Conservation (phyloP, 2,113 vertebrate genomes). For the Zosterops japonicus region DNA sequence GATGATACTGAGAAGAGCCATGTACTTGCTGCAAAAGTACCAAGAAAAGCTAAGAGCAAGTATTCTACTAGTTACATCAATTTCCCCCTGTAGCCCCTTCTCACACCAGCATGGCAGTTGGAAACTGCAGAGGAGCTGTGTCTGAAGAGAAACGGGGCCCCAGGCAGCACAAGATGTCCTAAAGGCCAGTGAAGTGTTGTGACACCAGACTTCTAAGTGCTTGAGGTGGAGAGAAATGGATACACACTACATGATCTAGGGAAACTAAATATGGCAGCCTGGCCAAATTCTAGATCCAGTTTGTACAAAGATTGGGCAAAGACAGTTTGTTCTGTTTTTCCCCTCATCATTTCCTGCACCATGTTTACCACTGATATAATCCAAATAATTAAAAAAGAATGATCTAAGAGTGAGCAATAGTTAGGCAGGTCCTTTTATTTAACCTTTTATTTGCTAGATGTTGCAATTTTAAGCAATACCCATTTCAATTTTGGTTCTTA, state of each 20-base stretch:
- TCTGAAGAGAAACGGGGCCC: neutral
- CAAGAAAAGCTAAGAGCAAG: neutral
- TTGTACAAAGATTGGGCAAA: neutral
- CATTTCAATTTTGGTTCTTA: slow-evolving; percentile 11
- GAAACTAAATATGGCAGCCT: neutral
- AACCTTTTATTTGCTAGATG: slow-evolving; percentile 34
- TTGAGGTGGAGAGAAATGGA: neutral
- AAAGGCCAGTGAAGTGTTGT: neutral
- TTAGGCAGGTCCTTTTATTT: neutral
- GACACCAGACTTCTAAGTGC: neutral
- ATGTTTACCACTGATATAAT: neutral
- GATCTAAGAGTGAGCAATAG: slow-evolving; percentile 25
- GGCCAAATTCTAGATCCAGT: neutral
- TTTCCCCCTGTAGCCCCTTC: neutral
- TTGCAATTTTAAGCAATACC: slow-evolving; percentile 15
- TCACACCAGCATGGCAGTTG: neutral
- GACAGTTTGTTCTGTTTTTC: neutral
- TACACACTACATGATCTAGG: too few species aligned
- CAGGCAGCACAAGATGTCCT: neutral
- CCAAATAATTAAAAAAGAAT: neutral
- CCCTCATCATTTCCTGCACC: neutral
- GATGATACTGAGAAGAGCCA: fast-evolving
- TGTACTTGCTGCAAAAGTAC: neutral
- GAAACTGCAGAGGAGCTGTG: neutral
- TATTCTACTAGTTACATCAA: neutral